phyloP scores from a whole-genome alignment of 2,888 invertebrate genomes.

The Atethmia centrago region DNA sequence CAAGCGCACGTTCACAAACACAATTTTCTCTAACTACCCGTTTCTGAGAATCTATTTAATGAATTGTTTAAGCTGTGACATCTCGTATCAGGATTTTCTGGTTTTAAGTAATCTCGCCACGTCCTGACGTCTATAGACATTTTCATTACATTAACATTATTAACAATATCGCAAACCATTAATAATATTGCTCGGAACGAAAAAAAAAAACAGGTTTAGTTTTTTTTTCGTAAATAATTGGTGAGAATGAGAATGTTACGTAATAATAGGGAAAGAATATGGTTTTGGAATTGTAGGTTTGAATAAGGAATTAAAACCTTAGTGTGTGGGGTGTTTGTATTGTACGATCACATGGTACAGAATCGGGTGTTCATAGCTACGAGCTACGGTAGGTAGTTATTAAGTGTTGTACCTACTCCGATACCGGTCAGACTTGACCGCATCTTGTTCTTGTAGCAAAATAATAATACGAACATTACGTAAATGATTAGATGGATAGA shows the following conservation, averaged over 20 bases:
- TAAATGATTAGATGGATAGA: no score
- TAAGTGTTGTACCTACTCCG: not conserved
- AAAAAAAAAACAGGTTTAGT: conserved; percentile 50
- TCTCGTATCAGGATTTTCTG: conserved; percentile 45
- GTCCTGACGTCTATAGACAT: conserved; percentile 21
- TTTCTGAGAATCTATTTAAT: conserved; percentile 10
- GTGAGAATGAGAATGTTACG: conserved; percentile 36
- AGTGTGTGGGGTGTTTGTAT: not conserved
- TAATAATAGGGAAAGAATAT: conserved; percentile 34
- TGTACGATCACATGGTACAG: conserved; percentile 14
- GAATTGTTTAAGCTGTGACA: conserved; percentile 29
- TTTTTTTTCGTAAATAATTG: conserved; percentile 23
- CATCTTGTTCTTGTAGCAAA: not conserved
- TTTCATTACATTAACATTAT: conserved; percentile 37
- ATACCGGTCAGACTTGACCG: conserved; percentile 31
- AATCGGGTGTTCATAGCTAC: conserved; percentile 21
- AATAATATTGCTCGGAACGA: conserved; percentile 39
- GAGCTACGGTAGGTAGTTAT: not conserved
- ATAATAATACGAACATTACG: no score
- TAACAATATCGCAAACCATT: conserved; percentile 40
- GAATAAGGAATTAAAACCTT: conserved; percentile 6
- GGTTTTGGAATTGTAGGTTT: not conserved
- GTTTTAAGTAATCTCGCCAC: conserved; percentile 44
- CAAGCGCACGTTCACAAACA: conserved; percentile 13
- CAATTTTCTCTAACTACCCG: conserved; percentile 12